These are phyloP conservation scores for Chascanopsetta lugubris DNA, from an alignment of 2,113 vertebrate genomes.

Conservation along the genomic window DNA sequence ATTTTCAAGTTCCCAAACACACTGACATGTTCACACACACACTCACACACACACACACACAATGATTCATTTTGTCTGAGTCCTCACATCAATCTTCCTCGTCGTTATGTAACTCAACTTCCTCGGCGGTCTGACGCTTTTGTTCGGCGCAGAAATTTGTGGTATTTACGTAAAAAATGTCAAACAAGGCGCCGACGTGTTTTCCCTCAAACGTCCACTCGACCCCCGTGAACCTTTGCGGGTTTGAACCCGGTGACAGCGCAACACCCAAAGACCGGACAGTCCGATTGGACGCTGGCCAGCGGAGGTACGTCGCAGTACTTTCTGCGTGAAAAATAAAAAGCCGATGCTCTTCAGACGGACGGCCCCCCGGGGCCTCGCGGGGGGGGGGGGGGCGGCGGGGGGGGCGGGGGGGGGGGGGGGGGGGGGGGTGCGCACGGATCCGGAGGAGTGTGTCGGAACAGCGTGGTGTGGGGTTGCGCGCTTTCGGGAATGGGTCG, in stretches of 20 bases:
- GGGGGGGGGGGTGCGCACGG: background rate
- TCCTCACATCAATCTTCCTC: slow-evolving; percentile 15
- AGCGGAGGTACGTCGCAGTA: too few species aligned
- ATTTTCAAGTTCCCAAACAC: too few species aligned
- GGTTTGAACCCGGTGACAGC: too few species aligned
- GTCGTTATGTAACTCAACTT: slow-evolving; percentile 38
- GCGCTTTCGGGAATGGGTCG: slow-evolving; percentile 39
- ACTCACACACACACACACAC: background rate
- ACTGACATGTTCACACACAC: background rate
- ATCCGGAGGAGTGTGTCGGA: slow-evolving; percentile 48
- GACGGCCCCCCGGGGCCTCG: too few species aligned
- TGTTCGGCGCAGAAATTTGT: slow-evolving; percentile 34
- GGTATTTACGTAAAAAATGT: slow-evolving; percentile 49
- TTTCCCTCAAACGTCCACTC: slow-evolving; percentile 26
- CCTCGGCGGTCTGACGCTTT: slow-evolving; percentile 56
- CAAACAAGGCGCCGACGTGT: slow-evolving; percentile 54
- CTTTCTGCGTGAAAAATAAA: too few species aligned
- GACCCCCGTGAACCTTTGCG: too few species aligned
- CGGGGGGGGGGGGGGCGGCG: too few species aligned
- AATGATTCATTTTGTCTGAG: background rate
- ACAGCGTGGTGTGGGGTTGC: slow-evolving; percentile 30
- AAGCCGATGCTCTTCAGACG: too few species aligned
- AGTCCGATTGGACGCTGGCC: too few species aligned
- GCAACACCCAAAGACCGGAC: too few species aligned
- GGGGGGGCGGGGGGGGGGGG: too few species aligned